Evolutionary conservation across 2,888 invertebrate genomes (phyloP).

Genomic region (Mimachlamys varia): DNA sequence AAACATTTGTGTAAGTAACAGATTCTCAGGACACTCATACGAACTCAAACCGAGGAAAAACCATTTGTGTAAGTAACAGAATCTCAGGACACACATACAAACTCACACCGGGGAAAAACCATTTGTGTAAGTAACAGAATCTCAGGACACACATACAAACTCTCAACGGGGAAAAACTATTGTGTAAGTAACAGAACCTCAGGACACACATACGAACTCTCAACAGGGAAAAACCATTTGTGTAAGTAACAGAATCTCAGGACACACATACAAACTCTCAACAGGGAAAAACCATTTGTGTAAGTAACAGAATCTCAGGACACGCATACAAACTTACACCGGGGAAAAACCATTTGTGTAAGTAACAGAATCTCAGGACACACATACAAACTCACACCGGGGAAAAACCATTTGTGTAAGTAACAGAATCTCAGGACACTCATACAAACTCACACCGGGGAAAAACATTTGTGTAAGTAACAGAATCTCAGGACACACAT

Average conservation of each 20-base stretch:
- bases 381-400: slow-evolving; percentile 96
- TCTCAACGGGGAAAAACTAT: too few species aligned
- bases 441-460: slow-evolving; percentile 94
- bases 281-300: slow-evolving; percentile 87
- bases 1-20: too few species aligned
- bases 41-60: too few species aligned
- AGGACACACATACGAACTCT: slow-evolving; percentile 96
- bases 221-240: slow-evolving; percentile 88
- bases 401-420: slow-evolving; percentile 84
- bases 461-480: slow-evolving; percentile 82
- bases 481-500: slow-evolving; percentile 96
- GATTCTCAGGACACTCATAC: too few species aligned
- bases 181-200: too few species aligned
- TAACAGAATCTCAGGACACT: slow-evolving; percentile 95
- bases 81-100: too few species aligned
- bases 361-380: slow-evolving; percentile 91
- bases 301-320: slow-evolving; percentile 89
- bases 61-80: too few species aligned
- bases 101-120: too few species aligned
- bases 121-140: too few species aligned
- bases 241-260: slow-evolving; percentile 87
- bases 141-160: too few species aligned
- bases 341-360: slow-evolving; percentile 86
- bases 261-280: slow-evolving; percentile 96
- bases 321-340: slow-evolving; percentile 95